A percentile compares a stretch with the other conserved stretches of the same genome.
Conservation (phyloP, 2,797 vertebrate genomes). For the Bradypodion pumilum region DNA sequence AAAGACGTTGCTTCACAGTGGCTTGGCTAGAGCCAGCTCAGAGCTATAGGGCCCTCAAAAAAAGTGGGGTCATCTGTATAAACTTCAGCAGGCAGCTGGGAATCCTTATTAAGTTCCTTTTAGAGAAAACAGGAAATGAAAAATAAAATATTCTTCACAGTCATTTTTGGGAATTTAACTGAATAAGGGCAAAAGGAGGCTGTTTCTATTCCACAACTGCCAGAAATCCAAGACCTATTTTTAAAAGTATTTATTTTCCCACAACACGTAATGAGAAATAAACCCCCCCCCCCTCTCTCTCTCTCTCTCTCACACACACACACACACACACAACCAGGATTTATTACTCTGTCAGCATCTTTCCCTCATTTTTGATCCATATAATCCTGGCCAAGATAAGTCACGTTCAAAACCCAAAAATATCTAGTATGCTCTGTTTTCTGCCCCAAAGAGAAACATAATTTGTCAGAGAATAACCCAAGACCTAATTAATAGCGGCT, state of each 20-base stretch:
- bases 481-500: neutral
- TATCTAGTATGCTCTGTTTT: neutral
- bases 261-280: neutral
- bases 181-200: neutral
- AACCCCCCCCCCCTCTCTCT: neutral
- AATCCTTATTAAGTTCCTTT: neutral
- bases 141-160: neutral
- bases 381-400: neutral
- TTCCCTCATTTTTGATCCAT: neutral
- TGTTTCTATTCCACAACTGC: neutral
- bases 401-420: neutral
- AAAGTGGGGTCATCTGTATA: neutral
- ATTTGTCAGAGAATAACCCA: too few species aligned
- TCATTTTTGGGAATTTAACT: neutral
- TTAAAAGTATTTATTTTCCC: neutral
- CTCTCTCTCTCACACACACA: too few species aligned
- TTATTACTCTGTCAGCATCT: neutral
- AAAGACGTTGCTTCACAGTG: neutral
- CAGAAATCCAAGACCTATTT: neutral
- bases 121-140: neutral
- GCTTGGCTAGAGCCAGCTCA: neutral
- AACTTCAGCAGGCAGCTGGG: neutral
- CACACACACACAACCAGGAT: too few species aligned
- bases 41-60: neutral
- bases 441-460: neutral